Conservation (phyloP, 2,113 vertebrate species). For the Mohoua ochrocephala region DNA sequence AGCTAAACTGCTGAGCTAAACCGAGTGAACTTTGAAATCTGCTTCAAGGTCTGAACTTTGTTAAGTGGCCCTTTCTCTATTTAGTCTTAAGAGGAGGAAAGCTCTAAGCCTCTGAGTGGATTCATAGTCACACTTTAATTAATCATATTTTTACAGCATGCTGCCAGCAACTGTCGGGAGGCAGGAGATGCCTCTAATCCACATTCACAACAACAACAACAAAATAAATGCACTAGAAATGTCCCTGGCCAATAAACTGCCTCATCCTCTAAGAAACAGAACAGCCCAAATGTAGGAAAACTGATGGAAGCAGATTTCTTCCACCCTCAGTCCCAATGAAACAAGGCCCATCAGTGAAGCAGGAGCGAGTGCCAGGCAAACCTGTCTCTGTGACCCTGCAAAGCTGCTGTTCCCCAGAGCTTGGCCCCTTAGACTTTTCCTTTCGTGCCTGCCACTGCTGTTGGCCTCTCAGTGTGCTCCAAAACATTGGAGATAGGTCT, state of each 20-base stretch:
- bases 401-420: neutral
- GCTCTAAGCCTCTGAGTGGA: slow-evolving; percentile 4
- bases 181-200: slow-evolving; percentile 29
- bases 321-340: neutral
- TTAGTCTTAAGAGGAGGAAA: neutral
- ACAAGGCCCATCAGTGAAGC: neutral
- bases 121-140: slow-evolving; percentile 50
- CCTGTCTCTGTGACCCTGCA: neutral
- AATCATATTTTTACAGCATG: slow-evolving; percentile 23
- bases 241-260: neutral
- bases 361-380: neutral
- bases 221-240: neutral
- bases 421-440: neutral
- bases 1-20: neutral
- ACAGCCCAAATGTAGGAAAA: neutral
- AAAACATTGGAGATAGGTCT: neutral
- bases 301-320: neutral
- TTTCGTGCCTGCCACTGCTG: fast-evolving
- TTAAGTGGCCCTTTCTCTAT: neutral
- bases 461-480: neutral
- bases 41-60: neutral
- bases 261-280: neutral
- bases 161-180: slow-evolving; percentile 27
- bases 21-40: neutral
- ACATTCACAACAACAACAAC: slow-evolving; percentile 16